Conservation (phyloP, 1,140 invertebrate species). For the Bombus huntii region DNA sequence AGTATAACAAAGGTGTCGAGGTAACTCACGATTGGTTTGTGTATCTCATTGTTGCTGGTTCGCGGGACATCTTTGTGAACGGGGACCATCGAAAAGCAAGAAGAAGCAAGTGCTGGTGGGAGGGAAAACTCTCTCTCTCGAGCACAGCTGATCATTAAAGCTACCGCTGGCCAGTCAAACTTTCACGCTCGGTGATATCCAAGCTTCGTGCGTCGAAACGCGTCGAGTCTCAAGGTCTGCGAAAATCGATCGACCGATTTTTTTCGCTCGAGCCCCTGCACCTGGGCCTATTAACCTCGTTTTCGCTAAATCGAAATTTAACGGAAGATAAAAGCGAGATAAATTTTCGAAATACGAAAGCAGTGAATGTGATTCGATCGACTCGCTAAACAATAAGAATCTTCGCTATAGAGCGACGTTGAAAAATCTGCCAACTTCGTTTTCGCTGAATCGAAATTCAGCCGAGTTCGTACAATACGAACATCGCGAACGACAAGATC, state of each 20-base stretch:
- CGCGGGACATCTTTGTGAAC: constrained; percentile 46
- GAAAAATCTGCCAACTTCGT: background rate
- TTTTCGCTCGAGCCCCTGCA: background rate
- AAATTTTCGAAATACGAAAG: background rate
- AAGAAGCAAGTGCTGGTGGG: constrained; percentile 62
- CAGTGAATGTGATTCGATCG: background rate
- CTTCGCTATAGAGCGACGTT: background rate
- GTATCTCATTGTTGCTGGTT: background rate
- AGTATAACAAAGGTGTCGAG: background rate
- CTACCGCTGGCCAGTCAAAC: constrained; percentile 76
- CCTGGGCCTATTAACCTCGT: background rate
- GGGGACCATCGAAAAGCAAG: constrained; percentile 30
- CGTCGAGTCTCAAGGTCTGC: constrained; percentile 41
- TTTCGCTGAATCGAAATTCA: background rate
- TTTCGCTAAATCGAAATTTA: background rate
- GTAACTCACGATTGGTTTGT: background rate
- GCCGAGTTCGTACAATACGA: background rate
- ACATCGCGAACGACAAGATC: too few relatives aligned
- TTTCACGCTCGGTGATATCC: constrained; percentile 77
- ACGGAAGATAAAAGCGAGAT: background rate
- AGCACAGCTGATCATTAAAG: constrained; percentile 75
- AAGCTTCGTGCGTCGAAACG: constrained; percentile 53
- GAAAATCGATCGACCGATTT: constrained; percentile 21
- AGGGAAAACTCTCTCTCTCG: constrained; percentile 74
- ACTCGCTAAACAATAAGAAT: background rate